Evolutionary conservation across 2,113 vertebrate genomes (phyloP), one percentile per base, ranked within the genome.

Genomic region (Macaca nemestrina): DNA sequence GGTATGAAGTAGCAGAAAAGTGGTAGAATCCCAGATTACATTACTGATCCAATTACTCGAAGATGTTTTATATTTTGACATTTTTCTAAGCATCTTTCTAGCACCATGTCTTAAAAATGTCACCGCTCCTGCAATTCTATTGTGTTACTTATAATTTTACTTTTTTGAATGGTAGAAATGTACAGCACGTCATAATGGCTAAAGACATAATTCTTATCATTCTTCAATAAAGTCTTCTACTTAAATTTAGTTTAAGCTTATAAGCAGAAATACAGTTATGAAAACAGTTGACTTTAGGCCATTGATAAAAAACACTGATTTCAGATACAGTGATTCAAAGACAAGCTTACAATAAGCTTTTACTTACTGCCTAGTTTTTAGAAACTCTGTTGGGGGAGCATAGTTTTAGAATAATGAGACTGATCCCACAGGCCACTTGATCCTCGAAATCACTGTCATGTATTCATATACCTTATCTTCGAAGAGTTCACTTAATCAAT

Each of bases 401-500:
- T 43, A 72, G 67, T 72, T 96, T 89, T 78, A 94, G 59, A 86
- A 85, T 70, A 91, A 76, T 50, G n/a, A 93, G 5, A 86, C 17
- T 81, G 23, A 20, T 38, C 50, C 48, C 76, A 96, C 18, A 81
- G 75, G 52, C 30, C 76, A 45, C 72, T 48, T 88, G 57, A 78
- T 86, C 55, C 23, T 84, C 38, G 9, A 88, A 92, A 89, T 93
- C 86, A 88, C 57, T 81, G 7, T 68, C 70, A 76, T 35, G 27
- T 72, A 57, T 88, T 96, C 86, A 64, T 70, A 85, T 16, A 85
- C 64, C 72, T 92, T 57, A 86, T 30, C 43, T 95, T 78, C 45
- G 76, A 85, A 90, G 67, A 95, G 38, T 80, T 88, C 76, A 96
- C 43, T 88, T 92, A 95, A 68, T 88, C 52, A 97, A 88, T 84